Percentiles rank a stretch among this genome's conserved stretches.
Evolutionary conservation across 2,888 invertebrate genomes (phyloP).

Genomic region (Isoperla grammatica): DNA sequence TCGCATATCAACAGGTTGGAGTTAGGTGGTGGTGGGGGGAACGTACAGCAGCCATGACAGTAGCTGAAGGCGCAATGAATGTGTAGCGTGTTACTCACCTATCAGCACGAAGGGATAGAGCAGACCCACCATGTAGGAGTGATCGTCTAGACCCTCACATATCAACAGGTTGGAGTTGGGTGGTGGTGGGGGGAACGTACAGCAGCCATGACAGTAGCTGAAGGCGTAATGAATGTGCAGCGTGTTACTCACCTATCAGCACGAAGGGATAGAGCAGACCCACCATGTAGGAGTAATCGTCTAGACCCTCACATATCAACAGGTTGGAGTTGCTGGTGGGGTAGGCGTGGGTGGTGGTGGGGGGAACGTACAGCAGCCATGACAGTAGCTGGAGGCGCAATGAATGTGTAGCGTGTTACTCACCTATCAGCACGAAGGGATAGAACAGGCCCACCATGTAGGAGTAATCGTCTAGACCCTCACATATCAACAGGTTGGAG

Average conservation of each 20-base stretch:
- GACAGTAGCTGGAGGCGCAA: no score
- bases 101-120: slow-evolving; percentile 51
- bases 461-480: slow-evolving; percentile 46
- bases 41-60: slow-evolving; percentile 46
- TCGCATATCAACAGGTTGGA: slow-evolving; percentile 41
- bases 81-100: no score
- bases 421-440: slow-evolving; percentile 49
- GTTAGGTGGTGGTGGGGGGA: slow-evolving; percentile 43
- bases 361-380: slow-evolving; percentile 48
- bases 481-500: slow-evolving; percentile 40
- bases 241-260: slow-evolving; percentile 45
- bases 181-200: slow-evolving; percentile 44
- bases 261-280: slow-evolving; percentile 50
- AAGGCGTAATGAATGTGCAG: no score
- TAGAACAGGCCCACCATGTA: slow-evolving; percentile 49
- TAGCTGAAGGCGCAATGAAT: no score
- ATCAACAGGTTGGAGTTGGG: slow-evolving; percentile 40
- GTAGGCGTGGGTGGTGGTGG: slow-evolving; percentile 42
- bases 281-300: slow-evolving; percentile 47
- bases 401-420: no score
- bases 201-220: slow-evolving; percentile 48
- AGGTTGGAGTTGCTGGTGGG: slow-evolving; percentile 42
- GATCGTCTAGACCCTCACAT: slow-evolving; percentile 46
- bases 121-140: slow-evolving; percentile 47
- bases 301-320: slow-evolving; percentile 44